phyloP scores from a whole-genome alignment of 1,140 invertebrate genomes.

The Neodiprion lecontei region DNA sequence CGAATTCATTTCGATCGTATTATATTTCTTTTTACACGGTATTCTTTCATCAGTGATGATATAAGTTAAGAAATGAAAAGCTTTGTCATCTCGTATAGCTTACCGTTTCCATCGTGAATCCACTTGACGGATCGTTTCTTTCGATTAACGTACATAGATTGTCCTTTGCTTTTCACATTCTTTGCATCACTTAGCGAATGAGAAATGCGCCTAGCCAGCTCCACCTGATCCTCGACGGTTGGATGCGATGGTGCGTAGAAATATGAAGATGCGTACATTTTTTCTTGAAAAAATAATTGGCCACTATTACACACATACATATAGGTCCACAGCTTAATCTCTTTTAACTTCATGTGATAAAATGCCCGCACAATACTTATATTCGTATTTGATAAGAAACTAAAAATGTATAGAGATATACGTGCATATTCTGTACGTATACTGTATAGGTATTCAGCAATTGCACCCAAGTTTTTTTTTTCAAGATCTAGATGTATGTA shows the following conservation, averaged over 20 bases:
- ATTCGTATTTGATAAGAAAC: not conserved
- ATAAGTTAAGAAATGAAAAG: not conserved
- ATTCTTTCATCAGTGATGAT: not conserved
- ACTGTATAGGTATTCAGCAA: no score
- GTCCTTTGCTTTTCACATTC: slow-evolving; percentile 90
- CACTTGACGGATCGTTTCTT: slow-evolving; percentile 93
- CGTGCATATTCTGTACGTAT: no score
- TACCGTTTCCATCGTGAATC: slow-evolving; percentile 88
- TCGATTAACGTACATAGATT: slow-evolving; percentile 94
- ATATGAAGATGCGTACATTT: slow-evolving; percentile 91
- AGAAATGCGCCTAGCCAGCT: slow-evolving; percentile 88
- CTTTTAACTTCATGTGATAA: not conserved
- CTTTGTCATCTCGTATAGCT: slow-evolving; percentile 28
- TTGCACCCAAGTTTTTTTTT: no score
- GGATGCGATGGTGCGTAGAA: slow-evolving; percentile 93
- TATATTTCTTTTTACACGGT: not conserved
- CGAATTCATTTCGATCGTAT: slow-evolving; percentile 1
- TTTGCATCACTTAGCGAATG: slow-evolving; percentile 90
- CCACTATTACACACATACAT: not conserved
- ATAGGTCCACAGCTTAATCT: no score
- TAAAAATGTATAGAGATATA: no score
- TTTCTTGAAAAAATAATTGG: slow-evolving; percentile 68
- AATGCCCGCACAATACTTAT: not conserved
- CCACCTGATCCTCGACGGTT: slow-evolving; percentile 94
- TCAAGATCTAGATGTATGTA: no score